A percentile compares a stretch with the other conserved stretches of the same genome.
phyloP scores from a whole-genome alignment of 2,888 invertebrate genomes.

The Andrena marginata region DNA sequence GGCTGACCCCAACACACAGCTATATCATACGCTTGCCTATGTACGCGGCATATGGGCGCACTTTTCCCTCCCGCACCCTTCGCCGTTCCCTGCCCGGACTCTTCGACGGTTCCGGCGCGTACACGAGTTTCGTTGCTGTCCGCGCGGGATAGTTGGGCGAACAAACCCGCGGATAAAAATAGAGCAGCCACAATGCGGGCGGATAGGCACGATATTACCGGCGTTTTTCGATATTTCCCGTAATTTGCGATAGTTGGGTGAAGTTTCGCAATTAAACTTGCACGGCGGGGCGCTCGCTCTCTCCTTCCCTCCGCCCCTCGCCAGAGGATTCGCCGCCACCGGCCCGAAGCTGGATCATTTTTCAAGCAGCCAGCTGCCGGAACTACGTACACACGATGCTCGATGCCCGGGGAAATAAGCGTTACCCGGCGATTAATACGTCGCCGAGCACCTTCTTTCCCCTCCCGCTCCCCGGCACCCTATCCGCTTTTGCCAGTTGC shows the following conservation, averaged over 20 bases:
- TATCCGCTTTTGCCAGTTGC: too few relatives aligned
- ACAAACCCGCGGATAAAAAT: conserved; percentile 29
- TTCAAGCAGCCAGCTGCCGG: conserved; percentile 27
- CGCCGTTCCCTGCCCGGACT: not conserved
- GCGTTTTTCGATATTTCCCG: conserved; percentile 70
- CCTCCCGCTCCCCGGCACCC: not conserved
- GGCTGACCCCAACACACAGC: conserved; percentile 23
- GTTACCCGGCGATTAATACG: conserved; percentile 22
- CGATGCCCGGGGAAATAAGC: conserved; percentile 15
- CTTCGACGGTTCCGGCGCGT: not conserved
- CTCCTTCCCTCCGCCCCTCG: not conserved
- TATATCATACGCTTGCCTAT: not conserved
- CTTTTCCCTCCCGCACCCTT: conserved; percentile 11
- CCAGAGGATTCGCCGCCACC: conserved; percentile 1
- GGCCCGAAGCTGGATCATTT: conserved; percentile 27
- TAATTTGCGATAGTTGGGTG: conserved; percentile 67
- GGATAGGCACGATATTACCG: conserved; percentile 54
- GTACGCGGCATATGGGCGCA: conserved; percentile 14
- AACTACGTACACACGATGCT: not conserved
- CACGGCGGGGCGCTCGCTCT: conserved; percentile 9
- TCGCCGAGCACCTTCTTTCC: not conserved
- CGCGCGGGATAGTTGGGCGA: conserved; percentile 3
- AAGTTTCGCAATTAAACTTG: conserved; percentile 74
- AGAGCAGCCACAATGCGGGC: not conserved
- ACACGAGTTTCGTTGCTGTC: not conserved